Percentiles rank a stretch among this genome's conserved stretches.
Conservation (phyloP, 2,888 invertebrate species). For the Hypselothyrea guttata region DNA sequence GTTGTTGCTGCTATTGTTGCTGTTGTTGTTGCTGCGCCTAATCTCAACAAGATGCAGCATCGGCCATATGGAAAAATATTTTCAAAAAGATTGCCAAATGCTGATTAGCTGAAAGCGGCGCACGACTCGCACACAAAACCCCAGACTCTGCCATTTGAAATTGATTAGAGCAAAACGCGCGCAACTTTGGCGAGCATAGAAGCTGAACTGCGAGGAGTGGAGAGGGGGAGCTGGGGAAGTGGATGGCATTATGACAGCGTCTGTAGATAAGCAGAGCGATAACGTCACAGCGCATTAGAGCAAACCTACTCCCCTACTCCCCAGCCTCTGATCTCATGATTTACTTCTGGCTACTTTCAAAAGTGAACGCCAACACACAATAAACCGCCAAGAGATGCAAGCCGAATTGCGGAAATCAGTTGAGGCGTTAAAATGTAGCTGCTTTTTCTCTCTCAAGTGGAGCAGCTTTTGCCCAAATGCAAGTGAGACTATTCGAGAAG, state of each 20-base stretch:
- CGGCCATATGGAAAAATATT: slow-evolving; percentile 72
- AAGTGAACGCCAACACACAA: slow-evolving; percentile 28
- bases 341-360: not conserved
- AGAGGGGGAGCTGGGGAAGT: slow-evolving; percentile 5
- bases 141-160: slow-evolving; percentile 64
- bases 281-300: slow-evolving; percentile 54
- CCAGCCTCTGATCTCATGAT: slow-evolving; percentile 32
- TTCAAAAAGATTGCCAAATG: slow-evolving; percentile 73
- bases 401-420: slow-evolving; percentile 44
- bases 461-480: slow-evolving; percentile 45
- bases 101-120: slow-evolving; percentile 64
- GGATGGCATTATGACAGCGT: slow-evolving; percentile 49
- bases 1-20: slow-evolving; percentile 32
- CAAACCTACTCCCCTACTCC: slow-evolving; percentile 30
- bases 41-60: slow-evolving; percentile 58
- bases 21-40: slow-evolving; percentile 29
- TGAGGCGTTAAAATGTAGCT: slow-evolving; percentile 38
- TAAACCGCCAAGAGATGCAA: slow-evolving; percentile 1
- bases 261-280: slow-evolving; percentile 56
- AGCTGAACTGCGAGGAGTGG: not conserved
- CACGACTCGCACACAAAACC: slow-evolving; percentile 47
- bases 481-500: slow-evolving; percentile 46
- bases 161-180: slow-evolving; percentile 63
- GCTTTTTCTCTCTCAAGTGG: slow-evolving; percentile 41
- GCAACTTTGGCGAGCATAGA: slow-evolving; percentile 8